Evolutionary conservation across 2,797 vertebrate species (phyloP), one percentile per base, ranked within the genome.

Genomic region (Leptoclinus maculatus): DNA sequence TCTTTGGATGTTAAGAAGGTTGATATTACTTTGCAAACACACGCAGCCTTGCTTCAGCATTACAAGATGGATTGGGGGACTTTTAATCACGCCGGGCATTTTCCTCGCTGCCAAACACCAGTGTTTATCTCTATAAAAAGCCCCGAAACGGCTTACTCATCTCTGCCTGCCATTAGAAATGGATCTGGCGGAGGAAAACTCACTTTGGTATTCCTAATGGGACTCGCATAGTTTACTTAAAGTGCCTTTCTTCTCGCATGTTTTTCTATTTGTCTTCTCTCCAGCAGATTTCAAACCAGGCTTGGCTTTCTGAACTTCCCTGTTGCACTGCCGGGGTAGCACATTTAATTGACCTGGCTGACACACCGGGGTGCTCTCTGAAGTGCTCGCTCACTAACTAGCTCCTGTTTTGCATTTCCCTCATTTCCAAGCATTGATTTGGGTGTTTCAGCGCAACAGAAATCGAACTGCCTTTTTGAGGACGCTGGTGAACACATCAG

Each of bases 371-470:
- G 53, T 77, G 78, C 82, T 86, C 81, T 89, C 82, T 80, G 84
- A 91, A 89, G 88, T 89, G 85, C 85, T 86, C 85, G 82, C 89
- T 89, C 74, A 56, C 92, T 93, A 94, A 93, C 89, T 90, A 90
- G 87, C 86, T 79, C 77, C 88, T 89, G 70, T 93, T 95, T 95
- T 94, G 92, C 91, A 93, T 94, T 92, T 90, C 85, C 81, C 85
- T 93, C 72, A 92, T 95, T 93, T 91, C 86, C 74, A 83, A 82
- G 82, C 82, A 94, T 94, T 90, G 93, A 95, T 93, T 93, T 91
- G 74, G 90, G 88, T 88, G 90, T 84, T 93, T 94, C 91, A 89
- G 87, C 88, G 91, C 78, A 87, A 74, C 79, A 79, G 80, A 87
- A 92, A 93, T 93, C 86, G 69, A 94, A 90, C 65, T 76, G 71